Percentiles rank a stretch among this genome's conserved stretches.
Conservation (phyloP, 2,113 vertebrate species). For the Ochotona curzoniae region DNA sequence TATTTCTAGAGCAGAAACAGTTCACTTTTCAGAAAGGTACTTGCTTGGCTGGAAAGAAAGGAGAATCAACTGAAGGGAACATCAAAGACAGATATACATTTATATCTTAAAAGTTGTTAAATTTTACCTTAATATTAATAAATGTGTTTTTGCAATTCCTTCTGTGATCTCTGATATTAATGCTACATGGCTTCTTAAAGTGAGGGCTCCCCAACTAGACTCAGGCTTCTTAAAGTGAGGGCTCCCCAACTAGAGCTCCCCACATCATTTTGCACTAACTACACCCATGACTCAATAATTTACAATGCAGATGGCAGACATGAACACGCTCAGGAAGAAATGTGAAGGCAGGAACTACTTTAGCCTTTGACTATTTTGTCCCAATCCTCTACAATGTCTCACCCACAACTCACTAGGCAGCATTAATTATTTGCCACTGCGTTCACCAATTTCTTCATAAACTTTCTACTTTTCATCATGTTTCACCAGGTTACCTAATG, state of each 20-base stretch:
- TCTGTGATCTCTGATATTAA: background rate
- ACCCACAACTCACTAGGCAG: background rate
- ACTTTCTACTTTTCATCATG: conserved; percentile 11
- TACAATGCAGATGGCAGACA: background rate
- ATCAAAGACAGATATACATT: background rate
- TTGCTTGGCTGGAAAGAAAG: background rate
- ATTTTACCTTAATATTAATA: background rate
- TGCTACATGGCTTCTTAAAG: background rate
- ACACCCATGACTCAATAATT: background rate
- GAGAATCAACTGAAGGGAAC: background rate
- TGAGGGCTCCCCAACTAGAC: background rate
- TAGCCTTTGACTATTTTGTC: background rate
- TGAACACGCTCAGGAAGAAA: background rate
- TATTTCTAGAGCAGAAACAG: background rate
- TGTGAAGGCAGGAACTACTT: background rate
- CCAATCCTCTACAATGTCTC: background rate
- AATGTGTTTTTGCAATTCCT: background rate
- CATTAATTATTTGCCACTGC: background rate
- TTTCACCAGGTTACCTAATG: conserved; percentile 11
- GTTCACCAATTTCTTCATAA: conserved; percentile 41
- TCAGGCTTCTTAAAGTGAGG: background rate
- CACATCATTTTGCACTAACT: background rate
- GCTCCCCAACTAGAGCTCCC: background rate
- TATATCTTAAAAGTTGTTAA: background rate
- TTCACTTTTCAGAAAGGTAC: background rate